phyloP scores from a whole-genome alignment of 2,888 invertebrate species.

The Lasioglossum leucozonium region DNA sequence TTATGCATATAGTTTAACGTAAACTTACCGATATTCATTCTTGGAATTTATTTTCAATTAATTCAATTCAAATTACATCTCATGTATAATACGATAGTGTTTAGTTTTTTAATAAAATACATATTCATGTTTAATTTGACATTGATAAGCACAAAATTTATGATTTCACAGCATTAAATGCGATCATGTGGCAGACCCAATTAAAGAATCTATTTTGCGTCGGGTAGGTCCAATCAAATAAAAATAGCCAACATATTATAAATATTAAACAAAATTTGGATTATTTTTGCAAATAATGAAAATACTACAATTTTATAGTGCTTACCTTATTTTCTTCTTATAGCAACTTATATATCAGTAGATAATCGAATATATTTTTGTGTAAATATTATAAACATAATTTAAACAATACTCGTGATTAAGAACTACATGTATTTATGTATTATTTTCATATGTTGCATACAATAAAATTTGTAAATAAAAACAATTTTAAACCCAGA shows the following conservation, averaged over 20 bases:
- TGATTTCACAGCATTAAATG: no score
- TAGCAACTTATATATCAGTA: neutral
- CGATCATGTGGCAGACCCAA: no score
- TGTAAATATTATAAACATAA: neutral
- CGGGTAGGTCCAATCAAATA: no score
- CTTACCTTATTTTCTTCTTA: conserved; percentile 1
- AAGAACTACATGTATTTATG: conserved; percentile 25
- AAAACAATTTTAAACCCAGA: conserved; percentile 10
- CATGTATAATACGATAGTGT: no score
- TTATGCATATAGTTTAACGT: neutral
- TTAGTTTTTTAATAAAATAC: no score
- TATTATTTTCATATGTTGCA: neutral
- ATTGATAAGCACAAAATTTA: no score
- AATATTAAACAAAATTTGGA: neutral
- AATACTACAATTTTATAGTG: neutral
- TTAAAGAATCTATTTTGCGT: no score
- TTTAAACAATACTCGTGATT: conserved; percentile 1
- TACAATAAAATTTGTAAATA: neutral
- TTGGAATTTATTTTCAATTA: neutral
- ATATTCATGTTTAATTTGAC: neutral
- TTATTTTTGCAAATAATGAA: neutral
- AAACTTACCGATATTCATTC: conserved; percentile 6
- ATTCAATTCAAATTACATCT: neutral
- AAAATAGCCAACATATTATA: no score
- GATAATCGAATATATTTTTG: neutral